A percentile compares a stretch with the other conserved stretches of the same genome.
Evolutionary conservation across 2,888 invertebrate genomes (phyloP).

Genomic region (Cosmorhoe ocellata): DNA sequence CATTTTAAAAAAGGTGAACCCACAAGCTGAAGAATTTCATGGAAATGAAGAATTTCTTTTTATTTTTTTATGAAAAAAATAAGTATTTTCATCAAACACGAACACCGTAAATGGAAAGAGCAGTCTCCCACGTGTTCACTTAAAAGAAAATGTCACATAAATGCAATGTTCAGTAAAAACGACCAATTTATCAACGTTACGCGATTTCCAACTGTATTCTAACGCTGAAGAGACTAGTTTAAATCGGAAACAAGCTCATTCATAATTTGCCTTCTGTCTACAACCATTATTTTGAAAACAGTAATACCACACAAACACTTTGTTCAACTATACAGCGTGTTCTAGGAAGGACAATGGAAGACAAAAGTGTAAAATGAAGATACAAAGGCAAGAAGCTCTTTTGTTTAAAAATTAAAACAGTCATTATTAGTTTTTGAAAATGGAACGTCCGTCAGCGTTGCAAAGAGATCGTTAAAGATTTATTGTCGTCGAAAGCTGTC

Average conservation of each 20-base stretch:
- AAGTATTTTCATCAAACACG: no score
- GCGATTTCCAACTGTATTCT: constrained; percentile 3
- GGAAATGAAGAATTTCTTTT: no score
- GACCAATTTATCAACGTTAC: constrained; percentile 5
- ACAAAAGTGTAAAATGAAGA: constrained; percentile 27
- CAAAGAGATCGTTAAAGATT: constrained; percentile 38
- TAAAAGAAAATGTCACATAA: constrained; percentile 19
- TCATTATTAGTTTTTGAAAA: constrained; percentile 55
- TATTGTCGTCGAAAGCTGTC: constrained; percentile 41
- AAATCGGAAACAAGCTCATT: constrained; percentile 33
- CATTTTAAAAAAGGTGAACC: no score
- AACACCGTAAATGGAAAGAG: neutral
- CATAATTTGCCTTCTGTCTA: constrained; percentile 39
- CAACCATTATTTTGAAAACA: constrained; percentile 62
- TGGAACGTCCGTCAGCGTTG: constrained; percentile 39
- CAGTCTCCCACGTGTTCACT: constrained; percentile 18
- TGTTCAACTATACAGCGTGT: constrained; percentile 41
- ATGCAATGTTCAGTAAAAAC: constrained; percentile 10
- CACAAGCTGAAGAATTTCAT: no score
- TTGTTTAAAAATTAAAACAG: constrained; percentile 45
- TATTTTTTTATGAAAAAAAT: no score
- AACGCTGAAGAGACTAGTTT: constrained; percentile 18
- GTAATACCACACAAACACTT: constrained; percentile 59
- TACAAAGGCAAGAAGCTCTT: constrained; percentile 31
- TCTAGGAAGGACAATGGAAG: constrained; percentile 50